Base-by-base conservation (phyloP, 1,140 invertebrate species). In the Neomicropteryx cornuta region DNA sequence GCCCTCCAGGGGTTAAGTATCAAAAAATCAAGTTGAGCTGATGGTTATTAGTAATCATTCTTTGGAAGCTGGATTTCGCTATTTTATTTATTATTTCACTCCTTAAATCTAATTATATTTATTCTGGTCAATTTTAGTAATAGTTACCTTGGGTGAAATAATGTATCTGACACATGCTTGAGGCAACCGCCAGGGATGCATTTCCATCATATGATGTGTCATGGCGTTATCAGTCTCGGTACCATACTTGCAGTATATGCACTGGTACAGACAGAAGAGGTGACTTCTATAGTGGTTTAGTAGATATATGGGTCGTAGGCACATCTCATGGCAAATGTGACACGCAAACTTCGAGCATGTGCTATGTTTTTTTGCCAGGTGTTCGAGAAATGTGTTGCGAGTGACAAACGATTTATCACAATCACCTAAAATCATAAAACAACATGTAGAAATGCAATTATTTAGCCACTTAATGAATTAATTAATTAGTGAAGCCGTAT, bases 161-260 rank as follows among this genome's bases (percentile, higher is more conserved):
- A 59, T 58, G 18, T 56, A 49, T 38, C 60, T 48, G 6, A 64
- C 24, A 24, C 62, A 65, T 1, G 60, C 54, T 22, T 58, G 53
- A 0, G 67, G 73, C 16, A 63, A 61, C 23, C 71, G 70, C 1
- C 70, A 58, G 0, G 70, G 62, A 45, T 82, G 78, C 16, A 68
- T 67, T 5, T 69, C 60, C 0, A 65, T 52, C 1, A 76, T 55
- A 48, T 82, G 78, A 4, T 66, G 60, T 30, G 78, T 64, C 29
- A 80, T 65, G 2, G 72, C 68, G 4, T 66, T 53, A 28, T 72
- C 71, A 19, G 42, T 51, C 21, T 62, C 57, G 1, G 58, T 56
- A 1, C 58, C 57, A 36, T 42, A 47, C 0, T 57, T 50, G 37
- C 66, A 69, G 50, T 54, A 61, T 3, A 54, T 47, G 36, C 66